Evolutionary conservation across 2,888 invertebrate species (phyloP).

Genomic region (Anagyrus pseudococci): DNA sequence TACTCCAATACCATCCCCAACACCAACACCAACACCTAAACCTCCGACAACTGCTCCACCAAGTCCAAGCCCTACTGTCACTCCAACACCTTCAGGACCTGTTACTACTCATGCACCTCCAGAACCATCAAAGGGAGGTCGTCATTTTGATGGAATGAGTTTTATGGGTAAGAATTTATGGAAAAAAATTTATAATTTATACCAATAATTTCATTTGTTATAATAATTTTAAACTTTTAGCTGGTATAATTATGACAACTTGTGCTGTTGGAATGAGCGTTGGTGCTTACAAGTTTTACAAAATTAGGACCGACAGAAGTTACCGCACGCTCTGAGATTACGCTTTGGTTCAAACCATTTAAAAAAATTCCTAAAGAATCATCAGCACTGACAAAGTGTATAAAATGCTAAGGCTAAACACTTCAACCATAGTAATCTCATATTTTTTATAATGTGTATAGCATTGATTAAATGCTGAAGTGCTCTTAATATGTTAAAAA

Average conservation of each 20-base stretch:
- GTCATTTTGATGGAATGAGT: conserved; percentile 41
- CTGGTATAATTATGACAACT: conserved; percentile 83
- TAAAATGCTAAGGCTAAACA: conserved; percentile 37
- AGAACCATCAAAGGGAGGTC: conserved; percentile 20
- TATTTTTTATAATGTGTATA: conserved; percentile 44
- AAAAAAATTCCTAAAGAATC: conserved; percentile 30
- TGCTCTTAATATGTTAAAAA: conserved; percentile 44
- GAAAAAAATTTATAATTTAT: neutral
- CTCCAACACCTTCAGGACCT: conserved; percentile 2
- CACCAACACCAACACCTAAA: neutral
- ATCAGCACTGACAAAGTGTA: conserved; percentile 33
- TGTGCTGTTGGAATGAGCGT: conserved; percentile 82
- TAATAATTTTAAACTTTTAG: conserved; percentile 56
- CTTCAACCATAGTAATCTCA: conserved; percentile 40
- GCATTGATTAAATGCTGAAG: conserved; percentile 41
- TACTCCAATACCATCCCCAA: neutral
- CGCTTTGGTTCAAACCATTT: conserved; percentile 40
- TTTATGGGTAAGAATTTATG: conserved; percentile 39
- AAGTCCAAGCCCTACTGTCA: conserved; percentile 1
- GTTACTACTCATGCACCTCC: neutral
- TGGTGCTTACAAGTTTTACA: conserved; percentile 88
- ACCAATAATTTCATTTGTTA: neutral
- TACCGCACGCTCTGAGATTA: conserved; percentile 83
- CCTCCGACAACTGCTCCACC: neutral
- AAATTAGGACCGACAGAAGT: conserved; percentile 82